Conservation (phyloP, 1,140 invertebrate species). For the Aphidius ervi region DNA sequence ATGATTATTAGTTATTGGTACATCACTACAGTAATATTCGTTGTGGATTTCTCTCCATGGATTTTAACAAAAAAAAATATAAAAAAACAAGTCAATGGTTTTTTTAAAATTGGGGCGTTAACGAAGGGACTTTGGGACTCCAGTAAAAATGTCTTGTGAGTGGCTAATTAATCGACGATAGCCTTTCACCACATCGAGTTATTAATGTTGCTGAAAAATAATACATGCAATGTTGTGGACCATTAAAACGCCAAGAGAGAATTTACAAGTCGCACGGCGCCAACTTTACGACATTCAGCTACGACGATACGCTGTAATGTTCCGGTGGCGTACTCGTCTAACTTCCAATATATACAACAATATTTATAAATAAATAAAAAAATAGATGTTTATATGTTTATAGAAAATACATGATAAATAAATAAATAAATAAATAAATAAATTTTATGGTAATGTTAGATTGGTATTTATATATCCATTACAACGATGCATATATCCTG, state of each 20-base stretch:
- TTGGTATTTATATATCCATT: too few relatives aligned
- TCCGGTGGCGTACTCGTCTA: constrained; percentile 26
- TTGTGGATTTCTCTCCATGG: too few relatives aligned
- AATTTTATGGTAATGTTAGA: too few relatives aligned
- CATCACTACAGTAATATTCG: too few relatives aligned
- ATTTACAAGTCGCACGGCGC: constrained; percentile 49
- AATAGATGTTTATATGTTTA: too few relatives aligned
- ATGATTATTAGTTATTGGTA: too few relatives aligned
- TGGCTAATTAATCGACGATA: constrained; percentile 45
- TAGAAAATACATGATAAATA: too few relatives aligned
- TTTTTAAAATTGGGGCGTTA: constrained; percentile 18
- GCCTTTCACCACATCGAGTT: constrained; percentile 37
- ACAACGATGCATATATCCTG: too few relatives aligned
- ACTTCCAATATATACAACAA: neutral
- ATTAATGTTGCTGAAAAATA: constrained; percentile 51
- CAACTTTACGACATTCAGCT: constrained; percentile 43
- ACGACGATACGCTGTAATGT: constrained; percentile 10
- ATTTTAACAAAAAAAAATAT: too few relatives aligned
- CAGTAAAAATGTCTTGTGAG: constrained; percentile 14
- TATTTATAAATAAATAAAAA: neutral
- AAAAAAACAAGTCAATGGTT: too few relatives aligned
- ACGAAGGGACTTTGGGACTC: neutral
- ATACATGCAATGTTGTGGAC: constrained; percentile 44
- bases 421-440: too few relatives aligned
- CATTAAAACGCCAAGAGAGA: constrained; percentile 51